phyloP scores from a whole-genome alignment of 2,113 vertebrate genomes.

The Alosa alosa region DNA sequence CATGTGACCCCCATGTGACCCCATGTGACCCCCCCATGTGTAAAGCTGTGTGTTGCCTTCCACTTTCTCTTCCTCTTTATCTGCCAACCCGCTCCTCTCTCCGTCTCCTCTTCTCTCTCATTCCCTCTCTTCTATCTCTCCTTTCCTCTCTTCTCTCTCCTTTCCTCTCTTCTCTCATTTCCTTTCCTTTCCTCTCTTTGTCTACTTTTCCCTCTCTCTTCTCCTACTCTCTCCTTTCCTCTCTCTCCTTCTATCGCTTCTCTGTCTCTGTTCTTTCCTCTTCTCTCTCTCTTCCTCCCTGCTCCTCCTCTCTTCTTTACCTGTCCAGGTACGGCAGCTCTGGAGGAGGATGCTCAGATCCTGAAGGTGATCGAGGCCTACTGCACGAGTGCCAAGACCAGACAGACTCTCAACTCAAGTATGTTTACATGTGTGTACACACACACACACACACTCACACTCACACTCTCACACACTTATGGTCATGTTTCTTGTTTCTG shows the following conservation, averaged over 20 bases:
- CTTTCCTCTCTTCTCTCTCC: too few species aligned
- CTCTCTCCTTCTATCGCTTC: background rate
- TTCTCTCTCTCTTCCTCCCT: background rate
- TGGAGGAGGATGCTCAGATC: constrained; percentile 98
- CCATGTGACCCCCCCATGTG: too few species aligned
- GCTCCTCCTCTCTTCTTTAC: constrained; percentile 2
- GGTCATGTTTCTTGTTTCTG: background rate
- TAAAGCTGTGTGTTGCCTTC: too few species aligned
- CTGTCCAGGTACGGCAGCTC: constrained; percentile 86
- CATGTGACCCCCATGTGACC: too few species aligned
- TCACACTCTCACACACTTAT: too few species aligned
- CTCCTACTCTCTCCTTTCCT: background rate
- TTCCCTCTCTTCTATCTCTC: too few species aligned
- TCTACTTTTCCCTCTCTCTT: background rate
- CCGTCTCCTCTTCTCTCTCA: too few species aligned
- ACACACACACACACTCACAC: background rate
- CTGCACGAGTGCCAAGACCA: constrained; percentile 98
- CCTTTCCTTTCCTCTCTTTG: background rate
- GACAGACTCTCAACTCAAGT: constrained; percentile 98
- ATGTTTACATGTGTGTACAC: constrained; percentile 63
- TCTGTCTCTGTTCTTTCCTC: background rate
- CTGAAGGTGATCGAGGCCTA: constrained; percentile 98
- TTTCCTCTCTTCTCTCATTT: background rate
- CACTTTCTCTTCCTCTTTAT: too few species aligned
- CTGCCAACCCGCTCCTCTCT: too few species aligned